A percentile compares a stretch with the other conserved stretches of the same genome.
Evolutionary conservation across 1,140 invertebrate genomes (phyloP).

Genomic region (Platorchestia sp.): DNA sequence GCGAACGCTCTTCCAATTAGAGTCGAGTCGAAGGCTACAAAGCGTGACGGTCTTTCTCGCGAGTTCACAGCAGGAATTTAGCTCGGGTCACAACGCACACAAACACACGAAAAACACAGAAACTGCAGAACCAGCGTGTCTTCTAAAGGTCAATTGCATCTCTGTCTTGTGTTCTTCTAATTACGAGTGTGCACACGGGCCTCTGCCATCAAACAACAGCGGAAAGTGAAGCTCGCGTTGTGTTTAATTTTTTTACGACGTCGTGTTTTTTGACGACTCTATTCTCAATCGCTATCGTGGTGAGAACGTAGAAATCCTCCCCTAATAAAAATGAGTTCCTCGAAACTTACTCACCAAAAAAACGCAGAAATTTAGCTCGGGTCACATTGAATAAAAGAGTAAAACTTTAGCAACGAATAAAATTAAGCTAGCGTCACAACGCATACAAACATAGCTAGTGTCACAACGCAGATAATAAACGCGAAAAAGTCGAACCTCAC

Average conservation of each 20-base stretch:
- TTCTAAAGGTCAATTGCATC: background rate
- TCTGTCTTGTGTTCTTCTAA: background rate
- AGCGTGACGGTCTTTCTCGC: background rate
- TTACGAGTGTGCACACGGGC: background rate
- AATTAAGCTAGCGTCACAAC: no score
- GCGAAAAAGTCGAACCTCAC: no score
- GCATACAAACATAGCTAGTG: no score
- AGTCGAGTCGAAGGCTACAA: background rate
- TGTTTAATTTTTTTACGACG: no score
- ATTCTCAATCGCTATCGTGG: background rate
- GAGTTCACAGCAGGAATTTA: background rate
- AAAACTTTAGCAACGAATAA: no score
- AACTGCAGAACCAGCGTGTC: background rate
- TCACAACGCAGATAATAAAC: no score
- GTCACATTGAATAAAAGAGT: no score
- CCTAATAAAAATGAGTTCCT: no score
- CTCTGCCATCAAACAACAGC: background rate
- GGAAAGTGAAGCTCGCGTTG: background rate
- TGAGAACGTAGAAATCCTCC: background rate
- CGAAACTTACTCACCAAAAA: no score
- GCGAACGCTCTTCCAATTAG: background rate
- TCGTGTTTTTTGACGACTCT: background rate
- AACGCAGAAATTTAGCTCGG: no score
- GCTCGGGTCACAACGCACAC: background rate
- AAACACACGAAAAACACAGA: background rate